These are phyloP conservation scores for Heterodera carotae DNA, from an alignment of 1,140 invertebrate species.

Conservation along the genomic window DNA sequence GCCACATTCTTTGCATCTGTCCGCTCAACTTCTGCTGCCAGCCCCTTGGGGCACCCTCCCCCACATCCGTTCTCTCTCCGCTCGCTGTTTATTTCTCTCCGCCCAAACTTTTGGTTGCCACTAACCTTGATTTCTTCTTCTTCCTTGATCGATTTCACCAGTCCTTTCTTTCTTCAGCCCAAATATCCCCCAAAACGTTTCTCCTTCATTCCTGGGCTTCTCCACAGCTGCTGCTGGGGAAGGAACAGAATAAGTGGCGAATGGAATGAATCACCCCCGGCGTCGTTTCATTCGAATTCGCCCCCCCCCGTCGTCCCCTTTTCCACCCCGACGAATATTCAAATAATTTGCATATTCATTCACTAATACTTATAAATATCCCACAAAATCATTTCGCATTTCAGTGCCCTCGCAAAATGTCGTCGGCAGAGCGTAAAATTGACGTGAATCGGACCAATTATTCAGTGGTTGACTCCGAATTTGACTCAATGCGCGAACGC, in stretches of 20 bases:
- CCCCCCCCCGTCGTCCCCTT: not conserved
- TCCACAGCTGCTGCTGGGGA: not conserved
- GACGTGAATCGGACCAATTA: slow-evolving; percentile 90
- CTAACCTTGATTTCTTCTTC: not conserved
- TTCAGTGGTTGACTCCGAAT: slow-evolving; percentile 92
- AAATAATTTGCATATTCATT: not conserved
- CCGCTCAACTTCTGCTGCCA: too few species aligned
- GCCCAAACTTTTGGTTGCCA: not conserved
- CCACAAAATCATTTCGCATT: not conserved
- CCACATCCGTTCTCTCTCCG: not conserved
- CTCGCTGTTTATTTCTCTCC: not conserved
- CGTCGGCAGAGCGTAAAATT: slow-evolving; percentile 49
- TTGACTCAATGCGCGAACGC: slow-evolving; percentile 88
- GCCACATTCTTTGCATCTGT: too few species aligned
- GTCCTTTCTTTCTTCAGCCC: not conserved
- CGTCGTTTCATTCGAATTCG: not conserved
- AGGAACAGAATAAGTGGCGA: not conserved
- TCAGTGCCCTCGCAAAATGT: not conserved
- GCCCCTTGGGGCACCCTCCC: too few species aligned
- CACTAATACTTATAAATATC: not conserved
- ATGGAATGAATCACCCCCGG: not conserved
- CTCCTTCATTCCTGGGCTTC: not conserved
- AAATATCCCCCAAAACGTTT: not conserved
- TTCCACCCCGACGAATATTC: not conserved
- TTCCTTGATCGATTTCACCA: not conserved